These are phyloP conservation scores for Sphaeramia orbicularis DNA, from an alignment of 2,797 vertebrate genomes.

Conservation along the genomic window DNA sequence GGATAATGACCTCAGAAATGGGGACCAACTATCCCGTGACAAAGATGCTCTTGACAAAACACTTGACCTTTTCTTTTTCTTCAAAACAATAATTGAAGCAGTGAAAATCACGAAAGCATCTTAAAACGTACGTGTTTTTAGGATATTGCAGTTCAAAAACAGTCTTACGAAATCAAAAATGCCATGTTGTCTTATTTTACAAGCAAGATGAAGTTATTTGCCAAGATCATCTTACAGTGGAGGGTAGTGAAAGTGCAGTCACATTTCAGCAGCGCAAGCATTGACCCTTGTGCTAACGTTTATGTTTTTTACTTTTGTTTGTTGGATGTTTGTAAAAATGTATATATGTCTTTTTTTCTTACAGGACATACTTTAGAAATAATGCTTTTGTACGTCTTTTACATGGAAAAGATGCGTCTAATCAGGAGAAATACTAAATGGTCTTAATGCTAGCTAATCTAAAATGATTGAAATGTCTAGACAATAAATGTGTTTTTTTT, in stretches of 20 bases:
- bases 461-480: constrained; percentile 80
- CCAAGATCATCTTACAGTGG: constrained; percentile 28
- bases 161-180: constrained; percentile 25
- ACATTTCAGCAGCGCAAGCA: constrained; percentile 41
- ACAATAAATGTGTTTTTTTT: constrained; percentile 83
- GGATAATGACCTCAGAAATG: constrained; percentile 13
- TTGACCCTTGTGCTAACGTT: constrained; percentile 52
- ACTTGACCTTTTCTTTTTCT: constrained; percentile 22
- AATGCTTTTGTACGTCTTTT: constrained; percentile 86
- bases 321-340: constrained; percentile 96
- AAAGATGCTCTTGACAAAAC: constrained; percentile 29
- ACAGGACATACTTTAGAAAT: constrained; percentile 94
- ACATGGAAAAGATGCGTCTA: constrained; percentile 77
- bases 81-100: constrained; percentile 9
- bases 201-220: constrained; percentile 34
- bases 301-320: constrained; percentile 80
- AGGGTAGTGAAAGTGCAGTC: constrained; percentile 10
- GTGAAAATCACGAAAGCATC: neutral
- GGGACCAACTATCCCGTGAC: constrained; percentile 20
- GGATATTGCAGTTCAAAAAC: constrained; percentile 8
- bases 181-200: constrained; percentile 16
- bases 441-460: constrained; percentile 83
- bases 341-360: constrained; percentile 90
- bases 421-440: constrained; percentile 78
- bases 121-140: constrained; percentile 5